Evolutionary conservation across 2,888 invertebrate species (phyloP).

Genomic region (Sphaerophoria rueppellii): DNA sequence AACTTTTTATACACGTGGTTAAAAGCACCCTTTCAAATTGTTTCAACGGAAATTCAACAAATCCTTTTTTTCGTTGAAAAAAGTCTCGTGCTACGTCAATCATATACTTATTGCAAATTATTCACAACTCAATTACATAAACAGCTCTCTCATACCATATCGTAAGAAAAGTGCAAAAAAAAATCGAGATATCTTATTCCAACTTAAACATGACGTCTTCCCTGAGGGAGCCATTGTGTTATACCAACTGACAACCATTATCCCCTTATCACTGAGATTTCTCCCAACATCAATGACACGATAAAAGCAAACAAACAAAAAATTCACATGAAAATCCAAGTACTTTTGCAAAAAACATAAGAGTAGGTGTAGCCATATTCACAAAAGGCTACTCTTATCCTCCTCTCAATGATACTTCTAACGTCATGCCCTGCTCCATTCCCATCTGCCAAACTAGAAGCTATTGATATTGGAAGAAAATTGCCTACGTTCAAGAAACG

Average conservation of each 20-base stretch:
- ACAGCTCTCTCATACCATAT: not conserved
- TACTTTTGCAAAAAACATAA: conserved; percentile 23
- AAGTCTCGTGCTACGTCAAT: not conserved
- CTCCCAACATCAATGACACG: conserved; percentile 24
- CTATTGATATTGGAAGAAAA: conserved; percentile 34
- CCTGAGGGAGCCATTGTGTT: conserved; percentile 33
- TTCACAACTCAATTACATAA: conserved; percentile 31
- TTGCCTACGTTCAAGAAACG: conserved; percentile 58
- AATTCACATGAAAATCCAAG: conserved; percentile 11
- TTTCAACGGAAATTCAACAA: too few species aligned
- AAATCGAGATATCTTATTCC: conserved; percentile 5
- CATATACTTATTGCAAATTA: conserved; percentile 20
- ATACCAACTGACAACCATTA: conserved; percentile 63
- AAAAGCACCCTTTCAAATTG: too few species aligned
- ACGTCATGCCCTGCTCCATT: not conserved
- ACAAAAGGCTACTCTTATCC: conserved; percentile 20
- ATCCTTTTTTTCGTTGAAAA: not conserved
- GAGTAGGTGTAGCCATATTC: conserved; percentile 54
- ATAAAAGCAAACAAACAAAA: not conserved
- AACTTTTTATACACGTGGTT: too few species aligned
- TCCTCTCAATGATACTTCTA: not conserved
- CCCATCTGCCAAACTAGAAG: not conserved
- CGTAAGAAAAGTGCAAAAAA: too few species aligned
- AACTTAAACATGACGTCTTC: conserved; percentile 10
- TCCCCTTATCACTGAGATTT: conserved; percentile 71